phyloP scores from a whole-genome alignment of 2,888 invertebrate genomes.

The Dexiosoma caninum region DNA sequence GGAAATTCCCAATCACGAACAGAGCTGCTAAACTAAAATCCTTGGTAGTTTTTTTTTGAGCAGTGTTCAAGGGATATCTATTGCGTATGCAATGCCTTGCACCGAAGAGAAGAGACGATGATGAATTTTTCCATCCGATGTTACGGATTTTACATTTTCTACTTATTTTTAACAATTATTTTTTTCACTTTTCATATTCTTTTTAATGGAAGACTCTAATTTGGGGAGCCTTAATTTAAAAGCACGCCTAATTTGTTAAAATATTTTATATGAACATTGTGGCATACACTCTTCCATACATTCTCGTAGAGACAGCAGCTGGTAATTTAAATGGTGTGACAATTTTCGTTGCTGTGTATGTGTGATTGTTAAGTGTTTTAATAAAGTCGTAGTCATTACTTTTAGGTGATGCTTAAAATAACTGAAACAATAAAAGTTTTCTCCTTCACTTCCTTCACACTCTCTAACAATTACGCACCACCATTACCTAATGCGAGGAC shows the following conservation, averaged over 20 bases:
- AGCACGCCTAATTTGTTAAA: conserved; percentile 1
- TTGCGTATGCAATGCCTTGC: too few relatives aligned
- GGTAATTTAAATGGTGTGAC: not conserved
- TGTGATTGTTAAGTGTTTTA: conserved; percentile 11
- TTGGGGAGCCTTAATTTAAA: conserved; percentile 1
- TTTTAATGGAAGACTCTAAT: not conserved
- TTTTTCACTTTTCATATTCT: not conserved
- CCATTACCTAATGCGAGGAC: not conserved
- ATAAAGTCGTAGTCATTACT: conserved; percentile 40
- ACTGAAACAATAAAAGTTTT: conserved; percentile 12
- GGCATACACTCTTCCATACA: not conserved
- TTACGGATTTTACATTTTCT: not conserved
- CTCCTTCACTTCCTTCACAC: not conserved
- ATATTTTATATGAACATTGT: not conserved
- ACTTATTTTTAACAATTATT: not conserved
- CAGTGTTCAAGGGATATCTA: too few relatives aligned
- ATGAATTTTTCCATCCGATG: too few relatives aligned
- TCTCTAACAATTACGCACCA: not conserved
- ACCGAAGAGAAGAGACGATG: too few relatives aligned
- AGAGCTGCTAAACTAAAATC: too few relatives aligned
- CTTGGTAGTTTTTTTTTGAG: too few relatives aligned
- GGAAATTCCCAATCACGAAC: too few relatives aligned
- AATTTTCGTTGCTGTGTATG: not conserved
- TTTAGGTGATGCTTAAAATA: conserved; percentile 39
- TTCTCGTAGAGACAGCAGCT: not conserved